phyloP scores from a whole-genome alignment of 2,113 vertebrate genomes.

The Phainopepla nitens region DNA sequence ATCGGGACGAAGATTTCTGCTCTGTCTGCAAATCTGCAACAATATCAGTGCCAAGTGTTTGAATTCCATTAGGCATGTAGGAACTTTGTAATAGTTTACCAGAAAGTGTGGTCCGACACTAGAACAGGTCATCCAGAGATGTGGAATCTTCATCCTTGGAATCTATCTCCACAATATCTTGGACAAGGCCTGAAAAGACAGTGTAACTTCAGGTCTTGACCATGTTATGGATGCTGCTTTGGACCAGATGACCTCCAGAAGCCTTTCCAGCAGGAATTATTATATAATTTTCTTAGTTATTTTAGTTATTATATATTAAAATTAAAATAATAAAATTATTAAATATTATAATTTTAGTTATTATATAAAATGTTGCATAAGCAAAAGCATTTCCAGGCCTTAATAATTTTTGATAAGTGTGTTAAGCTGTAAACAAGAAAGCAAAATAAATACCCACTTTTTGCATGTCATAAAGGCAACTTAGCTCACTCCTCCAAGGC shows the following conservation, averaged over 20 bases:
- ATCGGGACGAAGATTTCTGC: background rate
- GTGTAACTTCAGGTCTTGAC: background rate
- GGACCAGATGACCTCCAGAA: background rate
- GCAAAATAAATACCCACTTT: background rate
- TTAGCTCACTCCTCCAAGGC: conserved; percentile 8
- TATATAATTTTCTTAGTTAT: background rate
- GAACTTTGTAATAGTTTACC: background rate
- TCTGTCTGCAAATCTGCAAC: background rate
- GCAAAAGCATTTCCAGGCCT: background rate
- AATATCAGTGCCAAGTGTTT: background rate
- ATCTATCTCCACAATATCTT: background rate
- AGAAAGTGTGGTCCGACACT: background rate
- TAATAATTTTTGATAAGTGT: background rate
- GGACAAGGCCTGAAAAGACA: background rate
- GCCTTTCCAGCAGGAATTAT: background rate
- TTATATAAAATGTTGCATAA: background rate
- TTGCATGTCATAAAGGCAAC: background rate
- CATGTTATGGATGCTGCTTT: background rate
- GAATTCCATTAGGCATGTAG: background rate
- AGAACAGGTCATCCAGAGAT: background rate
- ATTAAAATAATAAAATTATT: too few species aligned
- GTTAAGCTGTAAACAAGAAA: conserved; percentile 15
- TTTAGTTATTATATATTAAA: too few species aligned
- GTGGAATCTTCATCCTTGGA: background rate
- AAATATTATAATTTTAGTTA: too few species aligned